Base-by-base conservation (phyloP, 1,140 invertebrate genomes). In the Tetramorium parvispinum region DNA sequence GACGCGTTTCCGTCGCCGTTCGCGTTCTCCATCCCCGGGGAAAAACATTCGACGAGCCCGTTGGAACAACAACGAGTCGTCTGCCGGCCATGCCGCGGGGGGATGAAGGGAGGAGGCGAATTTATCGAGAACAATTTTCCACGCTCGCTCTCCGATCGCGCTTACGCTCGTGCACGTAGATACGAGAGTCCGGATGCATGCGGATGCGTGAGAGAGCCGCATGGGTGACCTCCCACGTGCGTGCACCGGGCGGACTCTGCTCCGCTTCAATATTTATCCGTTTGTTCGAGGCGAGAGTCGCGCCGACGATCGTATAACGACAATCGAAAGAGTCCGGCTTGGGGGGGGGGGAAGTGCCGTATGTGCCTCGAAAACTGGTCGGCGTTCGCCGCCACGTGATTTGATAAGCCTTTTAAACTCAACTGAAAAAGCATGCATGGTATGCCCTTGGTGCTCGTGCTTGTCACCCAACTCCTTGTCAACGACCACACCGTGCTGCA, bases 201-300 rank as follows among this genome's bases (percentile, higher is more conserved):
- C 59, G 71, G 82, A 89, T 90, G 86, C 89, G 88, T 81, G 88
- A 90, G 86, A 91, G 86, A 83, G 77, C 55, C 78, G 82, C 89
- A 88, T 91, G 88, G 90, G 87, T 83, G 85, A 70, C 24, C 87
- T 76, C 91, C 91, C 88, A 91, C 91, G 91, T 89, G 90, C 89
- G 46, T 32, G 24, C 81, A 61, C 68, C 86, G 57, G 43, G n/a
- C 82, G 70, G 61, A 63, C 66, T 32, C 3, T 66, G 87, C 71
- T 77, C 85, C 63, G 63, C 82, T 91, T 91, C 82, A 91, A 91
- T 91, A 91, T 91, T 91, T 89, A 91, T 85, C 85, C 78, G 43
- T 85, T 43, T 55, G 66, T 73, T 53, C 32, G 57, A 63, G 27
- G 5, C 57, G 51, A 55, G 51, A 55, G 79, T 51, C 55, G 53